Conservation (phyloP, 2,113 vertebrate species). For the Oenanthe oenanthe region DNA sequence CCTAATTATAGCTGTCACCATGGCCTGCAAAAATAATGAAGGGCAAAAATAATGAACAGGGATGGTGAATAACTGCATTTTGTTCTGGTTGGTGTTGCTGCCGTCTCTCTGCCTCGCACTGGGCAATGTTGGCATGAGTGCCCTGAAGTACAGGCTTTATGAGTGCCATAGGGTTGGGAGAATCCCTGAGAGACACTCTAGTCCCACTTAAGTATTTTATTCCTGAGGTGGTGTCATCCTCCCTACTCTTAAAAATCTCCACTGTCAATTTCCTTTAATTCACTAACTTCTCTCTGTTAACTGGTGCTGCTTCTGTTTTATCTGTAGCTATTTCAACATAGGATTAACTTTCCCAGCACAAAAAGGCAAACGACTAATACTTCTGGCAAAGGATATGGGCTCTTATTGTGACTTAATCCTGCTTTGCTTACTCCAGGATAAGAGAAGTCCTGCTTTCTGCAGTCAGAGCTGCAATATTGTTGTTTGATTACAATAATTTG, state of each 20-base stretch:
- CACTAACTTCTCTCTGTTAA: background rate
- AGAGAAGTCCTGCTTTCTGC: background rate
- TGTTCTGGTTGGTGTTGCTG: background rate
- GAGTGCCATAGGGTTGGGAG: background rate
- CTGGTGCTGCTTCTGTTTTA: background rate
- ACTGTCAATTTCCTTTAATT: background rate
- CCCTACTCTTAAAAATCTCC: background rate
- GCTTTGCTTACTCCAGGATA: background rate
- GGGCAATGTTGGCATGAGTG: background rate
- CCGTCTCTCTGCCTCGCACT: background rate
- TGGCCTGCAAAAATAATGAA: background rate
- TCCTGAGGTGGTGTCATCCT: background rate
- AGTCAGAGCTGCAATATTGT: background rate
- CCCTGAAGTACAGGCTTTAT: background rate
- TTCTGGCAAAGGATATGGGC: background rate
- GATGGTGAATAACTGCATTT: background rate
- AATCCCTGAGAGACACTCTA: background rate
- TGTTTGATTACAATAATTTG: background rate
- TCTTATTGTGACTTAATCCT: background rate
- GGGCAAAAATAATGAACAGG: background rate
- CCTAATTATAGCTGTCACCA: background rate
- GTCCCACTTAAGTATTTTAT: background rate
- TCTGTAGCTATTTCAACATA: background rate
- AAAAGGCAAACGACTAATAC: background rate
- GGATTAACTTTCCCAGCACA: background rate